These are phyloP conservation scores for Coracopsis vasa DNA, from an alignment of 2,113 vertebrate genomes.

Conservation along the genomic window DNA sequence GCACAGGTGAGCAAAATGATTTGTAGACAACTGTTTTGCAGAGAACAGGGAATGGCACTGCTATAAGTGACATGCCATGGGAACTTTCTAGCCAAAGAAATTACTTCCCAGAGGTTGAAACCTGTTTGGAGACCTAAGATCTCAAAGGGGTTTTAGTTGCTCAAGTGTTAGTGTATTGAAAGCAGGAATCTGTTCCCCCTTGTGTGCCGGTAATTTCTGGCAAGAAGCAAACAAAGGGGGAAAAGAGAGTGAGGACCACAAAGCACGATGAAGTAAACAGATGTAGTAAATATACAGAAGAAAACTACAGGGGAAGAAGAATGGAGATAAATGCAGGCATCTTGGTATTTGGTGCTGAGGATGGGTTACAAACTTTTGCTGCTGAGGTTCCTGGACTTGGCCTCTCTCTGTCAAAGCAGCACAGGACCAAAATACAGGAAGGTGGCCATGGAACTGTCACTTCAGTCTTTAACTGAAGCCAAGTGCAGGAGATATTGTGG, in stretches of 20 bases:
- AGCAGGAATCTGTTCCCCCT: background rate
- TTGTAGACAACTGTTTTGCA: background rate
- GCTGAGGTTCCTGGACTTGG: background rate
- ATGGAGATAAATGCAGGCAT: background rate
- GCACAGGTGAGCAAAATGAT: slow-evolving; percentile 5
- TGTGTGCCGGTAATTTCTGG: background rate
- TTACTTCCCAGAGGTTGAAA: background rate
- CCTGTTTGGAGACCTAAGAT: background rate
- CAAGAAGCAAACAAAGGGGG: background rate
- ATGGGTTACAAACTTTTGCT: background rate
- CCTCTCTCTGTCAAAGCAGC: background rate
- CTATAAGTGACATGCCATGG: background rate
- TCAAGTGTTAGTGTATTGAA: background rate
- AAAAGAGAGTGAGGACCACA: background rate
- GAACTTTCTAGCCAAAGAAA: background rate
- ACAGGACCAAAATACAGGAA: background rate
- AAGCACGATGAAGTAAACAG: background rate
- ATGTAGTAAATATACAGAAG: background rate
- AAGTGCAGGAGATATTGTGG: background rate
- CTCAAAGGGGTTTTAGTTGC: background rate
- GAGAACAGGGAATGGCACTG: background rate
- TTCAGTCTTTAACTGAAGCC: background rate
- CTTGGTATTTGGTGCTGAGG: background rate
- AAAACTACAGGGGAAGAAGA: background rate
- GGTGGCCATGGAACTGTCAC: background rate